Conservation (phyloP, 2,113 vertebrate species). For the Bujurquina vittata region DNA sequence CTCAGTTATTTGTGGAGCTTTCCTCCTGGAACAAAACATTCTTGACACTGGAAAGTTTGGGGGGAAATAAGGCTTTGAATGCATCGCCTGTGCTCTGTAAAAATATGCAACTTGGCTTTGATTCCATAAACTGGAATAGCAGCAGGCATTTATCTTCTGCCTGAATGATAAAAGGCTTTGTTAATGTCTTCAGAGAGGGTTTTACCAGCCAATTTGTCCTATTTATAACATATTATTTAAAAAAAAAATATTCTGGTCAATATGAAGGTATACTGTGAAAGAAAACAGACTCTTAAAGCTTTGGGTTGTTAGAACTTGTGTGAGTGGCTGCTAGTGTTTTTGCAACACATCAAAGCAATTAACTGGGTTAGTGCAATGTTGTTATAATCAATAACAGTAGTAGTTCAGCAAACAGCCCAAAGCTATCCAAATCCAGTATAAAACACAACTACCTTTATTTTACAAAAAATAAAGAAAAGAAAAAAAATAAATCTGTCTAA, state of each 20-base stretch:
- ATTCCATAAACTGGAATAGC: neutral
- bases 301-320: neutral
- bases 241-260: neutral
- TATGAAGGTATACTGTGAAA: neutral
- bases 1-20: neutral
- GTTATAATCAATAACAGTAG: neutral
- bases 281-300: neutral
- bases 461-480: neutral
- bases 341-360: too few relatives aligned
- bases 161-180: constrained; percentile 12
- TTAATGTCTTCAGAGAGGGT: neutral
- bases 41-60: constrained; percentile 27
- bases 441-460: neutral
- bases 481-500: neutral
- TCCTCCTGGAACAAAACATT: neutral
- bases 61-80: constrained; percentile 17
- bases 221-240: neutral
- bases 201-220: neutral
- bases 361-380: neutral
- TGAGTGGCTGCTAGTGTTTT: neutral
- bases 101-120: constrained; percentile 35
- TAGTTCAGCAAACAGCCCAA: neutral
- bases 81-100: constrained; percentile 29
- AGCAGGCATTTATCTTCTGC: constrained; percentile 10
- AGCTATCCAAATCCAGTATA: neutral